A percentile compares a stretch with the other conserved stretches of the same genome.
Evolutionary conservation across 1,140 invertebrate species (phyloP).

Genomic region (Panulirus ornatus): DNA sequence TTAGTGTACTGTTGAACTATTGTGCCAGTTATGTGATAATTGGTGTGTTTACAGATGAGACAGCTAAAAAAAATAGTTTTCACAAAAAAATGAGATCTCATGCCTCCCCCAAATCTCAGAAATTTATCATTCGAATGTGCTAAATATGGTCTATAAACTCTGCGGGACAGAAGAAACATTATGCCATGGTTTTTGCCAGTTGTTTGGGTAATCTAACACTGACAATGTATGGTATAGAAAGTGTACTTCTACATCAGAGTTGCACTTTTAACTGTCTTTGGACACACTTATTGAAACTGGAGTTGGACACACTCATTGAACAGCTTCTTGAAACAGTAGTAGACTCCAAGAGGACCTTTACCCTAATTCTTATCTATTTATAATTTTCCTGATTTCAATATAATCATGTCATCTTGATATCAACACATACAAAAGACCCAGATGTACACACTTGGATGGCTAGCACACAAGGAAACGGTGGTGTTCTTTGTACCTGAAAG

Average conservation of each 20-base stretch:
- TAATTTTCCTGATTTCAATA: neutral
- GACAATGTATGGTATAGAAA: neutral
- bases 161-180: neutral
- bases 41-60: too few relatives aligned
- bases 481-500: too few relatives aligned
- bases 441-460: neutral
- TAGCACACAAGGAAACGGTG: neutral
- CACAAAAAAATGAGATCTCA: neutral
- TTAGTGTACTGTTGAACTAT: neutral
- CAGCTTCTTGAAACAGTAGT: neutral
- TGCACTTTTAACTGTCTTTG: neutral
- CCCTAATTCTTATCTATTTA: neutral
- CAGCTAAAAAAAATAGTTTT: neutral
- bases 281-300: too few relatives aligned
- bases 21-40: neutral
- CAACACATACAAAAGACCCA: neutral
- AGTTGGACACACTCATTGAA: too few relatives aligned
- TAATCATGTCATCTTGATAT: too few relatives aligned
- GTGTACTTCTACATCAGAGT: constrained; percentile 2
- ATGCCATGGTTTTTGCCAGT: neutral
- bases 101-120: neutral
- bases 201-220: neutral
- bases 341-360: neutral
- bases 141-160: constrained; percentile 20
- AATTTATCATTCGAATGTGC: constrained; percentile 17